Base-by-base conservation (phyloP, 2,113 vertebrate species). In the Pelobates fuscus region DNA sequence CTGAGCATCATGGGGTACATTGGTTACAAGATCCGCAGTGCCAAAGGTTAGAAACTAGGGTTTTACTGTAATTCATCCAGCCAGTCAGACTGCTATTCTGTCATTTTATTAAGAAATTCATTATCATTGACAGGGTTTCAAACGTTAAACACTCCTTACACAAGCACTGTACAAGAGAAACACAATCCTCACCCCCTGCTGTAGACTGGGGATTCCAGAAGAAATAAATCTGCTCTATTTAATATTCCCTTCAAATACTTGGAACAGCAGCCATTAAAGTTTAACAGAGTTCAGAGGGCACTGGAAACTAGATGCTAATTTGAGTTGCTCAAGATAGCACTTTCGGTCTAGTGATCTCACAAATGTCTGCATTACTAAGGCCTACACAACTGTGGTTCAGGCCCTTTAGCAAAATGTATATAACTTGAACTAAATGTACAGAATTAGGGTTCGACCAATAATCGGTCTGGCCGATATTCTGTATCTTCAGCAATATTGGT, bases 71-170 rank as follows among this genome's bases (percentile, higher is more conserved):
- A 6, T 6, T 5, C 32, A 37, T 37, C 10, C 10, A 37, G n/a
- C n/a, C n/a, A n/a, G n/a, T 10, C 32, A 37, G 5, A 37, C 10
- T 37, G 32, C 32, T n/a, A n/a, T n/a, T 37, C 32, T 6, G 32
- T 37, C 10, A 37, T 37, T 37, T 37, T 37, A 37, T 37, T 83
- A 86, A 85, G 86, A 86, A 80, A 84, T 79, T 82, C 87, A 89
- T 88, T 85, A 82, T 73, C 67, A 87, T 80, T 70, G 81, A 87
- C 86, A 89, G 80, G 67, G 68, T 59, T 83, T 83, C 81, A 80
- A 62, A 88, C 77, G 83, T 88, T 86, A 37, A 37, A 37, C 32
- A 37, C 32, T 37, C 32, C 32, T 37, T 37, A 86, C 77, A 85
- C 82, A 89, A 84, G 79, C 85, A 77, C 78, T 77, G 70, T 30